phyloP scores from a whole-genome alignment of 1,140 invertebrate species.

The Panonychus citri region DNA sequence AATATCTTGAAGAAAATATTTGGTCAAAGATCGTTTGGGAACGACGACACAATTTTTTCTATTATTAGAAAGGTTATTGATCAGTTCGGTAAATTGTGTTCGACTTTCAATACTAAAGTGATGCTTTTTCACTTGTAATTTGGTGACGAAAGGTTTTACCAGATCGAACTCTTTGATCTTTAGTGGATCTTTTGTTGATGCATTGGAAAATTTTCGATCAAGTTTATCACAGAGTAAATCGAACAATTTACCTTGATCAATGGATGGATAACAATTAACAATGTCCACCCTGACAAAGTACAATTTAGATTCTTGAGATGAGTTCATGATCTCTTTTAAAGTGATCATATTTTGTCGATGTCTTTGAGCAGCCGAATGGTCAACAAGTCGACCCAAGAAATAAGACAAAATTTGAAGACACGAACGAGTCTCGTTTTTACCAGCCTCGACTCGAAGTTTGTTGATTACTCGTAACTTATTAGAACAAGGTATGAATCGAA shows the following conservation, averaged over 20 bases:
- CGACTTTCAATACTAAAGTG: neutral
- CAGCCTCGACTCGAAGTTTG: neutral
- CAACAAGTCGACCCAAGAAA: neutral
- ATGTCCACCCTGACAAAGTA: neutral
- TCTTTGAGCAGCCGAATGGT: neutral
- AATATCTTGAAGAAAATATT: neutral
- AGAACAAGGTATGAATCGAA: neutral
- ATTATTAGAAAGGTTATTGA: neutral
- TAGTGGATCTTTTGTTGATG: neutral
- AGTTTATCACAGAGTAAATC: neutral
- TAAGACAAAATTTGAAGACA: neutral
- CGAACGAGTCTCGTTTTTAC: neutral
- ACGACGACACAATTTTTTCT: neutral
- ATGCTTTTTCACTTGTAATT: neutral
- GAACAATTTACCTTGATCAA: neutral
- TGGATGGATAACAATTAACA: neutral
- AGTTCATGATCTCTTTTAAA: neutral
- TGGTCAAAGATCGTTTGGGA: neutral
- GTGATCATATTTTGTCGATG: neutral
- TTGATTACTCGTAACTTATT: neutral
- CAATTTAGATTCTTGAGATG: neutral
- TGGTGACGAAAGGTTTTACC: neutral
- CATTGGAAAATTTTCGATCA: neutral
- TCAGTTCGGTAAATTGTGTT: neutral
- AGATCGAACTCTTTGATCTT: neutral